These are phyloP conservation scores for Epinephelus cyanopodus DNA, from an alignment of 2,113 vertebrate genomes.

Conservation along the genomic window DNA sequence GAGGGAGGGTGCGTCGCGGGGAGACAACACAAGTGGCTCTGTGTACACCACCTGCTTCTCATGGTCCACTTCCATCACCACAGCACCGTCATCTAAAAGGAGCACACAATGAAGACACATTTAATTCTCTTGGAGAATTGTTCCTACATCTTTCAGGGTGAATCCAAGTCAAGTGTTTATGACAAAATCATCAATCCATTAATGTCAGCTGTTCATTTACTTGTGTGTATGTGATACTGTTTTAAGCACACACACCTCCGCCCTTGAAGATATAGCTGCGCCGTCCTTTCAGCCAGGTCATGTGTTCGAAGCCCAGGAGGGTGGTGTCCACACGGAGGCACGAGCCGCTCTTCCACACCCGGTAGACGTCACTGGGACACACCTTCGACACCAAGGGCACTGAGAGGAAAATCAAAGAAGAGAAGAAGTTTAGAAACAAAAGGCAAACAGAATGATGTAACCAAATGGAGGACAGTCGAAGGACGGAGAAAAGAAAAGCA, in stretches of 20 bases:
- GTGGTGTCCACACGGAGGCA: conserved; percentile 95
- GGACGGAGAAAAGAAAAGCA: not conserved
- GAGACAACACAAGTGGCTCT: conserved; percentile 89
- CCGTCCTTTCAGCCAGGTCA: conserved; percentile 96
- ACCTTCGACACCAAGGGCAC: conserved; percentile 96
- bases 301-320: conserved; percentile 95
- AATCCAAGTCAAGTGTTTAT: not conserved
- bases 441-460: not conserved
- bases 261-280: conserved; percentile 97
- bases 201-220: not conserved
- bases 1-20: conserved; percentile 90
- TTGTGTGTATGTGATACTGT: not conserved
- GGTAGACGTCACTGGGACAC: conserved; percentile 95
- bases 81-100: conserved; percentile 88
- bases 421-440: not conserved
- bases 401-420: conserved; percentile 59
- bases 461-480: not conserved
- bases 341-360: conserved; percentile 95
- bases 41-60: conserved; percentile 97
- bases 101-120: not conserved
- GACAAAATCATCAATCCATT: not conserved
- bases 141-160: not conserved
- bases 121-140: not conserved
- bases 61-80: conserved; percentile 98
- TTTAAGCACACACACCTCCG: conserved; percentile 84